These are phyloP conservation scores for Drosophila sturtevanti DNA, from an alignment of 1,140 invertebrate genomes.

Conservation along the genomic window DNA sequence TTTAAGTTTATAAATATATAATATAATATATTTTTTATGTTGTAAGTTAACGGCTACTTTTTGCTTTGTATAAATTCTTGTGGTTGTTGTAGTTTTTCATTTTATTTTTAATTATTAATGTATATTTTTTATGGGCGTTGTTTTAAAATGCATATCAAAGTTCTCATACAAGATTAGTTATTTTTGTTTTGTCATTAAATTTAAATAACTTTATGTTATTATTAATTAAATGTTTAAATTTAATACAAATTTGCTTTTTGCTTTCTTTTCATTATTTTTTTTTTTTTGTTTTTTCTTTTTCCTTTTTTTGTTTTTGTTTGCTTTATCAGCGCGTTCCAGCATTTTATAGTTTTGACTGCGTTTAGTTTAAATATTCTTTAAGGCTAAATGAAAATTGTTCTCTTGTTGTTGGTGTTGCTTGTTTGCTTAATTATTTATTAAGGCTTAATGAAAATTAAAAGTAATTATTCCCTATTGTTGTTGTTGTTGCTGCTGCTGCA, in stretches of 20 bases:
- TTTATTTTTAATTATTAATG: constrained; percentile 35
- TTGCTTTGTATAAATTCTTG: constrained; percentile 77
- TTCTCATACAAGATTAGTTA: constrained; percentile 41
- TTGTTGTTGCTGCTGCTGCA: not conserved
- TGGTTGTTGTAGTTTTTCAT: constrained; percentile 46
- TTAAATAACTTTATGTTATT: constrained; percentile 30
- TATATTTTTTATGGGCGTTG: constrained; percentile 61
- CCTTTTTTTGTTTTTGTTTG: constrained; percentile 18
- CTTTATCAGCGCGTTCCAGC: constrained; percentile 50
- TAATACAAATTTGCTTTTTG: constrained; percentile 18
- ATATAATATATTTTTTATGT: constrained; percentile 52
- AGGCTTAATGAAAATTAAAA: constrained; percentile 5
- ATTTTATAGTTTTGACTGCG: constrained; percentile 61
- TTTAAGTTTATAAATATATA: constrained; percentile 29
- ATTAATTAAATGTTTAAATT: constrained; percentile 15
- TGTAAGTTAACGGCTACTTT: constrained; percentile 65
- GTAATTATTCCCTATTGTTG: not conserved
- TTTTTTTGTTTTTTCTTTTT: constrained; percentile 41
- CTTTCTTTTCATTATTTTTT: constrained; percentile 23
- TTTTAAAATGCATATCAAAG: constrained; percentile 79
- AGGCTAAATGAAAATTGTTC: not conserved
- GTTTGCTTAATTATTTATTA: not conserved
- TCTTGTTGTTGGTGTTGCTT: not conserved
- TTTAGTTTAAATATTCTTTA: constrained; percentile 23
- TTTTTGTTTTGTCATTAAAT: constrained; percentile 34